Base-by-base conservation (phyloP, 2,797 vertebrate species). In the Crocidura indochinensis region DNA sequence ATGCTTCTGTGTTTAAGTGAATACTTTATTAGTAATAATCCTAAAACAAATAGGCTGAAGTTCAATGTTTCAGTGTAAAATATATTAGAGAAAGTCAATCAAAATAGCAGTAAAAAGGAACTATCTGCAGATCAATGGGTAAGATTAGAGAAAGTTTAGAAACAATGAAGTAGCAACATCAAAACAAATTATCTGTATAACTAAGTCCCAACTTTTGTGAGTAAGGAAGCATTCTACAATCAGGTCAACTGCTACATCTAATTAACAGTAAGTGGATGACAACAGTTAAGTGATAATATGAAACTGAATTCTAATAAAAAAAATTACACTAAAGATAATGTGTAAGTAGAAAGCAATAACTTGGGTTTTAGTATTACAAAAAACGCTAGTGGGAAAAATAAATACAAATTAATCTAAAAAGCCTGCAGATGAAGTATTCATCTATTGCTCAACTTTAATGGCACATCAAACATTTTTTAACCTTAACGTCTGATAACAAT, bases 241-340 rank as follows among this genome's bases (percentile, higher is more conserved):
- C 22, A 86, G 24, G 87, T 53, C 64, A 94, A 79, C 51, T 24
- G 27, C 29, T 74, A 93, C 86, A 77, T 69, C 47, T 71, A 75
- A 67, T 8, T 8, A 22, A 84, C 67, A 10, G 9, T 2, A 56
- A 73, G 51, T 31, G 24, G 14, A 86, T 62, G 51, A 27, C 14
- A 87, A 38, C 11, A 11, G 26, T 74, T 69, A 71, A 38, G 0
- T 60, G 14, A 8, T 60, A 78, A 80, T 4, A 64, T 24, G 49
- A 27, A 88, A 84, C 14, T 53, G 24, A 71, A 64, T 74, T 74
- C 62, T 31, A 83, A 31, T 24, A 20, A 84, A 73, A 53, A 10
- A 67, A 22, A 56, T 65, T 31, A 67, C 3, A 5, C 60, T n/a
- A 82, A 1, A 49, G 69, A n/a, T 8, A 74, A 0, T 83, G 8